A percentile compares a stretch with the other conserved stretches of the same genome.
phyloP scores from a whole-genome alignment of 1,140 invertebrate species.

The Leptonema lineaticorne region DNA sequence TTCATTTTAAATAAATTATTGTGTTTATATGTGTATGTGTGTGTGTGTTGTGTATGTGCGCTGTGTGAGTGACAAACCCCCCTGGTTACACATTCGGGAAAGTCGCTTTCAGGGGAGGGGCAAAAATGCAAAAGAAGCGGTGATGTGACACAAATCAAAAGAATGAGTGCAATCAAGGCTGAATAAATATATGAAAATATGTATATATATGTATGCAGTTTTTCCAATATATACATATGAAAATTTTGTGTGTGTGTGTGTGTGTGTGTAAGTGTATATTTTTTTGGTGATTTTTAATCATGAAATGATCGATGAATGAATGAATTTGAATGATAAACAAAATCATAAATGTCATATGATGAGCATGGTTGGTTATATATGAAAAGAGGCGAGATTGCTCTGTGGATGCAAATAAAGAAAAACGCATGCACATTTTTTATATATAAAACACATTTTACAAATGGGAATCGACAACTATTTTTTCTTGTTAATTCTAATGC shows the following conservation, averaged over 20 bases:
- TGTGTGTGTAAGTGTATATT: not conserved
- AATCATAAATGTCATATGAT: not conserved
- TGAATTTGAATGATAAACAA: not conserved
- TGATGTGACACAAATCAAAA: slow-evolving; percentile 34
- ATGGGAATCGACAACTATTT: too few species aligned
- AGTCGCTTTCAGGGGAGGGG: slow-evolving; percentile 39
- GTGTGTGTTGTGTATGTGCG: slow-evolving; percentile 31
- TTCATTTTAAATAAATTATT: not conserved
- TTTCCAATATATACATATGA: not conserved
- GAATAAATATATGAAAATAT: not conserved
- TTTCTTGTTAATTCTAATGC: too few species aligned
- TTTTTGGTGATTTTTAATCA: not conserved
- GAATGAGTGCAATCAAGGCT: slow-evolving; percentile 34
- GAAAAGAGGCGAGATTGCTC: slow-evolving; percentile 32
- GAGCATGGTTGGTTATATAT: not conserved
- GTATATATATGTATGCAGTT: not conserved
- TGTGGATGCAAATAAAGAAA: slow-evolving; percentile 32
- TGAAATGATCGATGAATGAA: not conserved
- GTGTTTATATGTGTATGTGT: not conserved
- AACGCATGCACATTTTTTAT: slow-evolving; percentile 29
- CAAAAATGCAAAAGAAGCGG: slow-evolving; percentile 35
- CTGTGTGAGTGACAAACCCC: slow-evolving; percentile 40
- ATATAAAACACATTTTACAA: not conserved
- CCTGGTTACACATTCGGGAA: slow-evolving; percentile 36
- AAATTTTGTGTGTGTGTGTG: slow-evolving; percentile 13